A percentile compares a stretch with the other conserved stretches of the same genome.
Evolutionary conservation across 2,888 invertebrate species (phyloP).

Genomic region (Pristionchus fissidentatus): DNA sequence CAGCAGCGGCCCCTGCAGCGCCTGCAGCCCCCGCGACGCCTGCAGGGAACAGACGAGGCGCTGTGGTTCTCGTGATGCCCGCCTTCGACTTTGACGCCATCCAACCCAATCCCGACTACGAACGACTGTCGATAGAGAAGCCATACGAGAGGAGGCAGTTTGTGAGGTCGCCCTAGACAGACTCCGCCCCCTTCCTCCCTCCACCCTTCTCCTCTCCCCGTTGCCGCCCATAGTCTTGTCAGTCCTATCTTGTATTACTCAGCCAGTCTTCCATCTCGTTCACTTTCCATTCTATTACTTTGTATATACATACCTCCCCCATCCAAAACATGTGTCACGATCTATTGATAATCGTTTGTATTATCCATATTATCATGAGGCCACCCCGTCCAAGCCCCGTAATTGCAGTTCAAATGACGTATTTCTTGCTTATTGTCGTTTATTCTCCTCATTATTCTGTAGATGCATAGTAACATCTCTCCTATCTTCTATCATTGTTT

Average conservation of each 20-base stretch:
- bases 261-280: neutral
- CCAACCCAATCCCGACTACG: neutral
- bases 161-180: too few species aligned
- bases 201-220: neutral
- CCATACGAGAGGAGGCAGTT: constrained; percentile 3
- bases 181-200: neutral
- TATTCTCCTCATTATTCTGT: too few species aligned
- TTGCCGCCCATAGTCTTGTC: neutral
- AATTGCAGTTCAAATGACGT: neutral
- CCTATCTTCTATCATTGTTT: neutral
- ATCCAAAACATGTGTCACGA: neutral
- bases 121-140: neutral
- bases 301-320: constrained; percentile 1
- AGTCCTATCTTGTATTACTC: constrained; percentile 30
- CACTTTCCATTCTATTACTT: neutral
- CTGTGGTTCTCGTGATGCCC: neutral
- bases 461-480: constrained; percentile 34
- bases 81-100: neutral
- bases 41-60: neutral
- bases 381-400: too few species aligned
- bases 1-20: neutral
- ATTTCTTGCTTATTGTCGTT: neutral
- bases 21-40: neutral
- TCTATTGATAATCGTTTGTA: neutral
- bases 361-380: neutral